Base-by-base conservation (phyloP, 37 sponge, comb jelly and placozoan genomes). In the Mnemiopsis leidyi region DNA sequence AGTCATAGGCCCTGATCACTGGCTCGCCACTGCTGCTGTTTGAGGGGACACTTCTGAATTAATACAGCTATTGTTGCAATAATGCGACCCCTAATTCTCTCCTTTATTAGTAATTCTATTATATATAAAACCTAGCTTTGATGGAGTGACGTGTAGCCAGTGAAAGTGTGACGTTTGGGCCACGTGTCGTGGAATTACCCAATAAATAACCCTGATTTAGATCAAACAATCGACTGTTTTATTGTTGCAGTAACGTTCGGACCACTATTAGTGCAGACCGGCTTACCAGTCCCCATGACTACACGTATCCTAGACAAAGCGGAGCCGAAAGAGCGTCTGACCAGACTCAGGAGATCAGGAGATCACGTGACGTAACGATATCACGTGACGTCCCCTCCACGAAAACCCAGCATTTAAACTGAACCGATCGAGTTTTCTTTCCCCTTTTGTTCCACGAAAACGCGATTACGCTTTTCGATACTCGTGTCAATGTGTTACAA, bases 231-330 rank as follows among this genome's bases (percentile, higher is more conserved):
- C 73, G 73, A 28, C 73, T 69, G 73, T 69, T 69, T 21, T 69
- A 69, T 69, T 28, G 73, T 69, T 69, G 73, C 73, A 69, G 73
- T 69, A 69, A 69, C 29, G 73, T 69, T 25, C 29, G 61, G 13
- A 5, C 73, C 73, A 21, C 73, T 21, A 69, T 69, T 69, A 69
- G 24, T 21, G 24, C n/a, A 69, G 73, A 69, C 73, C 73, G 24
- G n/a, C 73, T 69, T 69, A 69, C 73, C 73, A 25, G 73, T 69
- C 73, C 7, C 73, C 73, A 69, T 69, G 73, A 25, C 29, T 28
- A 69, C 73, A 3, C 73, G 13, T 18, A 48, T 48, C 61, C 61
- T 48, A 48, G 61, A 48, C 61, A 48, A 48, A 48, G 61, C 61
- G 61, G 61, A 48, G 61, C 61, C 61, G 61, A 48, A 48, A 5